Evolutionary conservation across 2,797 vertebrate genomes (phyloP), one percentile per base, ranked within the genome.

Genomic region (Darevskia mixta): DNA sequence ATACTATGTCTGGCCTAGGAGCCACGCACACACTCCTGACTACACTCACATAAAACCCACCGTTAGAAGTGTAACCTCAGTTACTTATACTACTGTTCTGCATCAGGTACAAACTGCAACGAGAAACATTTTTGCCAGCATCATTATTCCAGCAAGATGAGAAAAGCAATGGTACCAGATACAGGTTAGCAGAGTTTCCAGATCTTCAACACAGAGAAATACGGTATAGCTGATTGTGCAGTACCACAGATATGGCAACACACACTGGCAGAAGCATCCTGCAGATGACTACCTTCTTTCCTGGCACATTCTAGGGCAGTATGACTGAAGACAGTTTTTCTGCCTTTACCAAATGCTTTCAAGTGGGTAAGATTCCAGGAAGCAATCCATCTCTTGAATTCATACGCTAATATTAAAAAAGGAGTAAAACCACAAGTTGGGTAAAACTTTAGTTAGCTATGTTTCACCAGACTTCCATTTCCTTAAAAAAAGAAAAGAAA

Each of bases 231-330:
- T 35, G 45, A 58, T 41, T 49, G 77, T 66, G 69, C 58, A 32
- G 13, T 67, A 88, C 55, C 38, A 67, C 23, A 80, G 23, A 75
- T 45, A 80, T 71, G 49, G 82, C 76, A 80, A 79, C 38, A n/a
- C 73, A 84, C 38, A 80, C 17, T 85, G 77, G 38, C 77, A 88
- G 75, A 83, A 83, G 41, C n/a, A 67, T 58, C 45, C 45, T 78
- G 55, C 69, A 88, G 87, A 88, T 69, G 73, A 88, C 87, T 87
- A 61, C 64, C 66, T 80, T 75, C n/a, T 80, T 66, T 45, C 77
- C 55, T 85, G 82, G 82, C 87, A 73, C 17, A 35, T 79, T 88
- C n/a, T 13, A 85, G 20, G 20, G 38, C 76, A 88, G 66, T 25
- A 84, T 73, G 49, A 84, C 25, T 79, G 29, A 79, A 45, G 67